Evolutionary conservation across 2,888 invertebrate genomes (phyloP).

Genomic region (Ypsolopha scabrella): DNA sequence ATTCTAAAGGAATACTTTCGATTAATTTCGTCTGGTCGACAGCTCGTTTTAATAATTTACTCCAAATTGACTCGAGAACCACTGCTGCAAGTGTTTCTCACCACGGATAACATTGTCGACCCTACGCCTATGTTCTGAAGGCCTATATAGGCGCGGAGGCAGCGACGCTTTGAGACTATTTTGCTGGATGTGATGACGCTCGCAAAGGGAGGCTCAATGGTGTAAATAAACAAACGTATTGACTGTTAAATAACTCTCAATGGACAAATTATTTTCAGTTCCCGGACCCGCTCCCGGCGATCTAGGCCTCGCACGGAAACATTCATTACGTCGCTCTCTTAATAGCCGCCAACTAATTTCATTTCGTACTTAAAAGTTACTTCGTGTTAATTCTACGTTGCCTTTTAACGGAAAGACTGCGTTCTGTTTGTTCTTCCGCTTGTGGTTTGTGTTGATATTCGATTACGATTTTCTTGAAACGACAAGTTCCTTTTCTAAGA

Average conservation of each 20-base stretch:
- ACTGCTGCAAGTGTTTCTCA: slow-evolving; percentile 18
- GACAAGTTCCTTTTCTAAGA: neutral
- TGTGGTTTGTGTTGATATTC: neutral
- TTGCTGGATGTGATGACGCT: slow-evolving; percentile 21
- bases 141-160: slow-evolving; percentile 16
- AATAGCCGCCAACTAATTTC: neutral
- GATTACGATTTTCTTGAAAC: neutral
- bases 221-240: slow-evolving; percentile 42
- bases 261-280: slow-evolving; percentile 39
- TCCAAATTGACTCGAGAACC: slow-evolving; percentile 24
- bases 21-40: slow-evolving; percentile 51
- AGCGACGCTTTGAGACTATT: slow-evolving; percentile 17
- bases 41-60: slow-evolving; percentile 51
- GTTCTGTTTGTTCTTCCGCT: neutral
- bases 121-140: slow-evolving; percentile 18
- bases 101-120: slow-evolving; percentile 20
- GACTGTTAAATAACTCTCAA: slow-evolving; percentile 39
- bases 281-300: slow-evolving; percentile 21
- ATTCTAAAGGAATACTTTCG: slow-evolving; percentile 48
- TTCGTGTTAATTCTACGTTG: neutral
- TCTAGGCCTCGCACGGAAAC: slow-evolving; percentile 10
- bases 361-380: neutral
- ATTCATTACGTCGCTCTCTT: neutral
- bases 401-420: neutral
- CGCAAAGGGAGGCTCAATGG: slow-evolving; percentile 22